These are phyloP conservation scores for Meiosimyza platycephala DNA, from an alignment of 2,888 invertebrate genomes.

Conservation along the genomic window DNA sequence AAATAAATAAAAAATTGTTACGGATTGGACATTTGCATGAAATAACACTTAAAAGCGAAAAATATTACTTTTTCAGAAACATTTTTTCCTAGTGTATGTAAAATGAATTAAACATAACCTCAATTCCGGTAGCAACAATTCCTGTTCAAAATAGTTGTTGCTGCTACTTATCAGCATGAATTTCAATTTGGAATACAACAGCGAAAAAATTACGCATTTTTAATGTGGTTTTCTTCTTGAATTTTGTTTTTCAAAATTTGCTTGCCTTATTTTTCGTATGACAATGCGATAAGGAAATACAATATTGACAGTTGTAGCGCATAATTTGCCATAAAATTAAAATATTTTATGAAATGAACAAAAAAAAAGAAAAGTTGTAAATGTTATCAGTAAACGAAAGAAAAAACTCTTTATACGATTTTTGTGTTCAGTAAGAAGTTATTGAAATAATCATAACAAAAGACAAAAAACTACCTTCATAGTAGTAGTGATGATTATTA, in stretches of 20 bases:
- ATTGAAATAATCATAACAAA: constrained; percentile 42
- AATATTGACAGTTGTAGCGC: constrained; percentile 38
- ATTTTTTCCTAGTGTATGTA: neutral
- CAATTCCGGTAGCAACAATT: constrained; percentile 3
- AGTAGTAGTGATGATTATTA: neutral
- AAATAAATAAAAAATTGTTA: no score
- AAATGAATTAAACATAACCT: constrained; percentile 32
- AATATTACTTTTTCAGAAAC: no score
- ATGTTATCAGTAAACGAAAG: constrained; percentile 21
- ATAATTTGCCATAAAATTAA: constrained; percentile 35
- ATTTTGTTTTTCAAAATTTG: neutral
- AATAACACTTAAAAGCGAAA: no score
- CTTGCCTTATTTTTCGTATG: constrained; percentile 28
- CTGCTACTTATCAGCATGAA: constrained; percentile 27
- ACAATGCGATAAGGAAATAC: neutral
- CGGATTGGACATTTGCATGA: no score
- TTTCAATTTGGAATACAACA: neutral
- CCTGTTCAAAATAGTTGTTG: constrained; percentile 3
- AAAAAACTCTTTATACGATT: neutral
- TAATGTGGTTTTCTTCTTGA: constrained; percentile 17
- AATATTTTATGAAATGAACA: constrained; percentile 42
- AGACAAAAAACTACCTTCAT: neutral
- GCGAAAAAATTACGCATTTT: neutral
- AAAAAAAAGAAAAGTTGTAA: constrained; percentile 29
- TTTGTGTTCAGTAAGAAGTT: neutral